Conservation (phyloP, 2,888 invertebrate genomes). For the Hydrotaea cyrtoneurina region DNA sequence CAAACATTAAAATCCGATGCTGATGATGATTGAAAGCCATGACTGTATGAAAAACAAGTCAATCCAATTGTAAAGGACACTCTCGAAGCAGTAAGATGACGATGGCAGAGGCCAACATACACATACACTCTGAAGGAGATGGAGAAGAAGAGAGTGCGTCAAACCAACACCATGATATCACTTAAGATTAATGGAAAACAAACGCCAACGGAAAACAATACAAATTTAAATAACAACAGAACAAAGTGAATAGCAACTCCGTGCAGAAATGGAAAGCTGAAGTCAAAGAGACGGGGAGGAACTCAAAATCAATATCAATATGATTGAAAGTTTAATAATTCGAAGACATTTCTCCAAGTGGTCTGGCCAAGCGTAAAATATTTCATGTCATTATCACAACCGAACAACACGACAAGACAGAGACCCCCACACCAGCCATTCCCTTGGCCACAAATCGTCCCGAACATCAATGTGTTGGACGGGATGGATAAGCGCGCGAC, state of each 20-base stretch:
- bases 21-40: constrained; percentile 55
- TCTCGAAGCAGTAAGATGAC: background rate
- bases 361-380: constrained; percentile 65
- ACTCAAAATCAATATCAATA: constrained; percentile 58
- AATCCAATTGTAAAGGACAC: constrained; percentile 28
- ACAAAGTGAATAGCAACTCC: background rate
- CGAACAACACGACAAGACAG: background rate
- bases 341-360: constrained; percentile 50
- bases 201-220: constrained; percentile 52
- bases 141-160: background rate
- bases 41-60: constrained; percentile 56
- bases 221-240: constrained; percentile 61
- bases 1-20: constrained; percentile 34
- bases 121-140: background rate
- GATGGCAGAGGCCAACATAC: too few relatives aligned
- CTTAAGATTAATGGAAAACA: constrained; percentile 67
- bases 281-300: constrained; percentile 9
- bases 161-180: constrained; percentile 61
- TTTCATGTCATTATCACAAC: constrained; percentile 64
- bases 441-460: background rate
- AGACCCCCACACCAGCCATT: constrained; percentile 31
- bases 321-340: constrained; percentile 44
- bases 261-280: background rate
- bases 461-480: background rate
- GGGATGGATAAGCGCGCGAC: constrained; percentile 59